Base-by-base conservation (phyloP, 2,113 vertebrate species). In the Galbula dea region DNA sequence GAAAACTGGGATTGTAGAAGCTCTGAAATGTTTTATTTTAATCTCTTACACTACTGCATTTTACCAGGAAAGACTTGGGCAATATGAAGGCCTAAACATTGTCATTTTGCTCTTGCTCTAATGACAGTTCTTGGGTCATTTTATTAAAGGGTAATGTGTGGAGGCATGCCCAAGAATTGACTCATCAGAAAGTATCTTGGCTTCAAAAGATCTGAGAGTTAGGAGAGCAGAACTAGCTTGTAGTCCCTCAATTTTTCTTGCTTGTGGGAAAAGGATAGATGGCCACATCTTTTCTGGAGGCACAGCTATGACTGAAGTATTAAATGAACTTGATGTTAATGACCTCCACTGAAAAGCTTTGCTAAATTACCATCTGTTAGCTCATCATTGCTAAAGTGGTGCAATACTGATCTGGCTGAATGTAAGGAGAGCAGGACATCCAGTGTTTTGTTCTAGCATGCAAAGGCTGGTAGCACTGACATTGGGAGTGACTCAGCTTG, bases 351-450 rank as follows among this genome's bases (percentile, higher is more conserved):
- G 80, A 48, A 89, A 82, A 83, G 75, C 63, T 76, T 68, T 88
- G 49, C 34, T 85, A 37, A 88, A 71, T 75, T 93, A 39, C 82
- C 61, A 82, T 93, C 86, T 92, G 76, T 78, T 86, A 86, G 59
- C 37, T 67, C 61, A 15, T 67, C 0, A 1, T 73, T 92, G 91
- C 89, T 55, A 77, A 83, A 92, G 39, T 29, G 23, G 30, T 86
- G 19, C 24, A 29, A 5, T 73, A 32, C 8, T 48, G 32, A 11
- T 6, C 6, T 81, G 72, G 29, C 59, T 88, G 68, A 74, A 58
- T 12, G 15, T 27, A 41, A 77, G 43, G 37, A 74, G 15, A n/a
- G 29, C 20, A 73, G 41, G 11, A 29, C 23, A n/a, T 19, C 7
- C 23, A 52, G 62, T 45, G 12, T 39, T 85, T 73, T 59, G 43